Evolutionary conservation across 2,797 vertebrate genomes (phyloP).

Genomic region (Periophthalmus magnuspinnatus): DNA sequence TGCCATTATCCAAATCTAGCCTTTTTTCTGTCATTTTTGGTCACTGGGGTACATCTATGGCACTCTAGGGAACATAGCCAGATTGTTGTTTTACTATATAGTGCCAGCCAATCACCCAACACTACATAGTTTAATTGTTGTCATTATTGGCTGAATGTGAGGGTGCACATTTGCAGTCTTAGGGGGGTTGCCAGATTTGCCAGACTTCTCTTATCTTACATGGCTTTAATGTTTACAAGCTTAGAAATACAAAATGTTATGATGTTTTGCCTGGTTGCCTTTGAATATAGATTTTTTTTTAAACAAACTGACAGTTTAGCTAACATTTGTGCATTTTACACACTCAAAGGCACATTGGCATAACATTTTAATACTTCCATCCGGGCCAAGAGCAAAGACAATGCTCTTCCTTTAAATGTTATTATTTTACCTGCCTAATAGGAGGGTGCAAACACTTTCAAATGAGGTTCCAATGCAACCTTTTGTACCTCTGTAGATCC

Average conservation of each 20-base stretch:
- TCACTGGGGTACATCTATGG: not conserved
- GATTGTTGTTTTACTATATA: slow-evolving; percentile 33
- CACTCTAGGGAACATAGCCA: slow-evolving; percentile 43
- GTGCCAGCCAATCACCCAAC: slow-evolving; percentile 35
- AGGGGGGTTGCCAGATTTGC: not conserved
- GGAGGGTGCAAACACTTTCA: too few species aligned
- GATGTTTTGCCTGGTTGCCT: not conserved
- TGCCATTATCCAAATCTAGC: slow-evolving; percentile 40
- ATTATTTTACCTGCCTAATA: too few species aligned
- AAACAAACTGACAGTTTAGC: not conserved
- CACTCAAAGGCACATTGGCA: too few species aligned
- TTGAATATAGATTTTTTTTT: not conserved
- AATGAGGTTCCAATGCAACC: too few species aligned
- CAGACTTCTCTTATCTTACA: not conserved
- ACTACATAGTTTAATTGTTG: slow-evolving; percentile 39
- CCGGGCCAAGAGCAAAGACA: too few species aligned
- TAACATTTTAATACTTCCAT: too few species aligned
- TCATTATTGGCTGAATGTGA: slow-evolving; percentile 8
- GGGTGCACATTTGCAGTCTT: not conserved
- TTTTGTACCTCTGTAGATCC: too few species aligned
- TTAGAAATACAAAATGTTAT: not conserved
- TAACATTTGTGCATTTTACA: not conserved
- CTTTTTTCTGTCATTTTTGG: slow-evolving; percentile 34
- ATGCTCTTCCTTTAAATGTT: too few species aligned
- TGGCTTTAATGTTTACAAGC: not conserved